Evolutionary conservation across 2,113 vertebrate species (phyloP), one percentile per base, ranked within the genome.

Genomic region (Amphiprion percula): DNA sequence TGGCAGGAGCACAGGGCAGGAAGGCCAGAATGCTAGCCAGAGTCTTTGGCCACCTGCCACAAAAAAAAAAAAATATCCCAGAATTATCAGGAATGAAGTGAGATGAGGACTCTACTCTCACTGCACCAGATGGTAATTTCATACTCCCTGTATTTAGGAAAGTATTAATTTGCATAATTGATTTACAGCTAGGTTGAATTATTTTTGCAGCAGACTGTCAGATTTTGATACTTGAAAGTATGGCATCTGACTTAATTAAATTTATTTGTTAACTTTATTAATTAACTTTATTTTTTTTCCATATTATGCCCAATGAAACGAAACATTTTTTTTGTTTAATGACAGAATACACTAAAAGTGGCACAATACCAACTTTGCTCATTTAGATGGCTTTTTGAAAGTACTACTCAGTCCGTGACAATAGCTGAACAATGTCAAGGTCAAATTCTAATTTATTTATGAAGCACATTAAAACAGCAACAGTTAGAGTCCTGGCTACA

Each of bases 11-110:
- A 55, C 97, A 98, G 14, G 95, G 92, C 33, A 94, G 92, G 86
- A 96, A 96, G 80, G 95, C 95, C 67, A 96, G 93, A 82, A 97
- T 93, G 24, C 97, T 97, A 0, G 96, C 96, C 74, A 97, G 84
- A 37, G 96, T 98, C 89, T 95, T 97, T 56, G 97, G 95, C 97
- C 97, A 98, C 85, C 97, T 98, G 87, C 21, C 80, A 79, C 49
- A 85, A 56, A n/a, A 19, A 8, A 39, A 62, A 17, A 41, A 41
- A 41, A 86, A 71, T 14, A 81, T 55, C 23, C 21, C 39, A 0
- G 7, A 52, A 67, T 68, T 3, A 77, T 65, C 21, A 52, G 16
- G 26, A 50, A 21, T 16, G 17, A 69, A 41, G 47, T 50, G 47
- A 49, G 58, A 30, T 17, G 37, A 47, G 41, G 15, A 64, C 56